Evolutionary conservation across 1,140 invertebrate genomes (phyloP), one percentile per base, ranked within the genome.

Genomic region (Drosophila asahinai): DNA sequence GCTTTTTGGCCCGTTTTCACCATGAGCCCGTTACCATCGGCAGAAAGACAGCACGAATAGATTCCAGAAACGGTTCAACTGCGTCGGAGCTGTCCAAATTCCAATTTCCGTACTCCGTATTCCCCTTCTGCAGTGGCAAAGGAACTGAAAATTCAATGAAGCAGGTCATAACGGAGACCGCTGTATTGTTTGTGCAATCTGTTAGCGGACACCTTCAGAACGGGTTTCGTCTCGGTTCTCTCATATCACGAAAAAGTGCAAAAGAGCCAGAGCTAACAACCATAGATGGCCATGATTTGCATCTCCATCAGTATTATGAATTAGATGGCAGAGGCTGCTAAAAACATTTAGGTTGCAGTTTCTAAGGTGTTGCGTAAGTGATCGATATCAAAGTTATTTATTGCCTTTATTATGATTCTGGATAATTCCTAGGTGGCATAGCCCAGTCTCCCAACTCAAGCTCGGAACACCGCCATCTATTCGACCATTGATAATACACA

Each of bases 141-240:
- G 17, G 9, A 55, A 55, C 52, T 38, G 22, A 51, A 49, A 60
- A 86, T 74, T 66, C 70, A 89, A 72, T 87, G 65, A 81, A 84
- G 86, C 86, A 87, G 84, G 84, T 87, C 83, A 89, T 74, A 73
- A 59, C 55, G 62, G 45, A 12, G 43, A 48, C 30, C 61, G 52
- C 22, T 36, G 54, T 49, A 78, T 84, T 81, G 60, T 84, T 73
- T 84, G 77, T 78, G 64, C 68, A 74, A 60, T 83, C 61, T 67
- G 66, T 80, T 71, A 68, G 57, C 62, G 66, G 33, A 58, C 40
- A 59, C 42, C 55, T 36, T 47, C 40, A n/a, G 57, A 68, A 68
- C 54, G 64, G 52, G 52, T 61, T 51, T 19, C 38, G 14, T 43
- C 51, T 66, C 33, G 27, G 60, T 43, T 65, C 36, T 40, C 33